Conservation (phyloP, 1,140 invertebrate species). For the Mycetomoellerius zeteki region DNA sequence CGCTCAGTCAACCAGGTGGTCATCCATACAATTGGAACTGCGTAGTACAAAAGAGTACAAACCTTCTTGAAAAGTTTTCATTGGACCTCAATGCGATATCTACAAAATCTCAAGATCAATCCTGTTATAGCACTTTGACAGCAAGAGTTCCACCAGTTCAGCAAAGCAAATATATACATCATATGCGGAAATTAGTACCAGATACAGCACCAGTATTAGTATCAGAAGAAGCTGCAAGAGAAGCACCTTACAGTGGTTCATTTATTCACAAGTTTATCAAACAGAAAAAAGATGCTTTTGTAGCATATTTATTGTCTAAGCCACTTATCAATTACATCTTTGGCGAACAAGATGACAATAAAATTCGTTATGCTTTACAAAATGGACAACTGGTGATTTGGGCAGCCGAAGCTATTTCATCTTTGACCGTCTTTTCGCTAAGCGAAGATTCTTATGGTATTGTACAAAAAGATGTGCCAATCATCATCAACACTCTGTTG, state of each 20-base stretch:
- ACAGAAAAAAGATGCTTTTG: conserved; percentile 76
- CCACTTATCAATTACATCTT: conserved; percentile 91
- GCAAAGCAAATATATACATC: conserved; percentile 79
- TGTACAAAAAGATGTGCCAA: conserved; percentile 92
- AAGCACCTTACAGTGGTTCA: conserved; percentile 10
- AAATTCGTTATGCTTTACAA: conserved; percentile 89
- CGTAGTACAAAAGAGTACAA: conserved; percentile 88
- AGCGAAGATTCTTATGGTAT: conserved; percentile 93
- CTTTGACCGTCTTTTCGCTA: conserved; percentile 90
- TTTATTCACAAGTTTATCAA: conserved; percentile 79
- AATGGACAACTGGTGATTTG: conserved; percentile 91
- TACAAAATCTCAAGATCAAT: conserved; percentile 71
- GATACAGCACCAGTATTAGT: not conserved
- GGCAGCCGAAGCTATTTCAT: conserved; percentile 90
- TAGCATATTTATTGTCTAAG: conserved; percentile 83
- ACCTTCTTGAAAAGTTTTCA: conserved; percentile 89
- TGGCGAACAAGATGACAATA: conserved; percentile 90
- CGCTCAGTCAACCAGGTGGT: conserved; percentile 91
- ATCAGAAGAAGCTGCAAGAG: not conserved
- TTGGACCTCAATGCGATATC: conserved; percentile 88
- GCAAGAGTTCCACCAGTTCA: conserved; percentile 46
- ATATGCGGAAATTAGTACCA: conserved; percentile 81
- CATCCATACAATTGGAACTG: conserved; percentile 94
- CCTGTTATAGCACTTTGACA: conserved; percentile 13
- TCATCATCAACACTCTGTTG: conserved; percentile 90